Conservation (phyloP, 1,140 invertebrate species). For the Bombus confusus region DNA sequence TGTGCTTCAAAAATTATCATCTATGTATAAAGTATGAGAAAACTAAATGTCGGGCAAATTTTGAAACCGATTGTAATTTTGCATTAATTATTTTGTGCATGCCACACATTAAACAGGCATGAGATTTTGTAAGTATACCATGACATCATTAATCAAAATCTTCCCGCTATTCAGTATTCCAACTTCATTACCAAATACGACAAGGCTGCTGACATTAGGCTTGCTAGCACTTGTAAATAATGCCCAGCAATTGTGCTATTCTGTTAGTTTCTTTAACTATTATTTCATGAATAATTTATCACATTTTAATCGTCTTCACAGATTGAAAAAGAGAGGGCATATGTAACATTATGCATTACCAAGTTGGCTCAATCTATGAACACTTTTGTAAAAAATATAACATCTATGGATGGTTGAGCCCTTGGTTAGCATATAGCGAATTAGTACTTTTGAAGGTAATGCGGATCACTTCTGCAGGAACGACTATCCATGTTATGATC, state of each 20-base stretch:
- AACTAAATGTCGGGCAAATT: slow-evolving; percentile 75
- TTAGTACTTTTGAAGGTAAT: slow-evolving; percentile 57
- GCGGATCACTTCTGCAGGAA: slow-evolving; percentile 70
- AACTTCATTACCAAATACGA: slow-evolving; percentile 74
- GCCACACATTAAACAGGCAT: slow-evolving; percentile 48
- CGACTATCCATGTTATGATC: slow-evolving; percentile 41
- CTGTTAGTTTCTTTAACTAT: slow-evolving; percentile 79
- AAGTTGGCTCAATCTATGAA: slow-evolving; percentile 80
- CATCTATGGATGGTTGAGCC: slow-evolving; percentile 81
- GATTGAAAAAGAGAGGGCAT: slow-evolving; percentile 78
- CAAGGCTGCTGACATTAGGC: slow-evolving; percentile 78
- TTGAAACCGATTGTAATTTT: slow-evolving; percentile 49
- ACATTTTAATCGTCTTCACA: slow-evolving; percentile 82
- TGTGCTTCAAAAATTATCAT: slow-evolving; percentile 78
- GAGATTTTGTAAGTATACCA: slow-evolving; percentile 16
- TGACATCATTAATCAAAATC: slow-evolving; percentile 54
- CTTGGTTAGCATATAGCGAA: slow-evolving; percentile 72
- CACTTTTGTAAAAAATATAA: slow-evolving; percentile 83
- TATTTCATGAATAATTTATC: slow-evolving; percentile 82
- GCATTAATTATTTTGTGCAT: slow-evolving; percentile 43
- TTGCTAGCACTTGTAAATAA: slow-evolving; percentile 83
- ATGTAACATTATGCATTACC: slow-evolving; percentile 75
- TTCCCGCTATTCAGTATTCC: slow-evolving; percentile 63
- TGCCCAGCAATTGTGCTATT: slow-evolving; percentile 82
- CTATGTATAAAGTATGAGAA: slow-evolving; percentile 76